Conservation (phyloP, 2,797 vertebrate species). For the Myoxocephalus aenaeus region DNA sequence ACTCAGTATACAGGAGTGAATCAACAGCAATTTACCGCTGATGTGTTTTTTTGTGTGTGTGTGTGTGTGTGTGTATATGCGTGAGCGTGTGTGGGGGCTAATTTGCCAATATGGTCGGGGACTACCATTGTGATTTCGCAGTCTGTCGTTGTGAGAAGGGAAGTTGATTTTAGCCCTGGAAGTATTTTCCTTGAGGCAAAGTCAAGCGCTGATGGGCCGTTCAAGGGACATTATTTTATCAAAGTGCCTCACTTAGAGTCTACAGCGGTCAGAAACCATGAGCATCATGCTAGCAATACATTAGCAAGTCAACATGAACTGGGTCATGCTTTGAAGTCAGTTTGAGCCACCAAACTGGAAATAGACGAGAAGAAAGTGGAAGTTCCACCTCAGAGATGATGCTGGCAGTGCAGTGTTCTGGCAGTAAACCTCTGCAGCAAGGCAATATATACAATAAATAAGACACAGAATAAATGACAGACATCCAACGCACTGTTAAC, state of each 20-base stretch:
- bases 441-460: no score
- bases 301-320: not conserved
- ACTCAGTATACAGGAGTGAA: conserved; percentile 27
- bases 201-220: not conserved
- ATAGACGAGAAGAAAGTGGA: no score
- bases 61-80: not conserved
- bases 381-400: no score
- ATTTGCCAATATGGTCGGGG: conserved; percentile 38
- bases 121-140: conserved; percentile 21
- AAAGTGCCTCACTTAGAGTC: not conserved
- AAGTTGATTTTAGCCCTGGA: conserved; percentile 12
- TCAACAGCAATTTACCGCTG: conserved; percentile 56
- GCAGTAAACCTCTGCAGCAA: no score
- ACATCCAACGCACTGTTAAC: no score
- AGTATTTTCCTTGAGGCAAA: conserved; percentile 17
- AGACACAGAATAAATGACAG: no score
- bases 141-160: conserved; percentile 6
- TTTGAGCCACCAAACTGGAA: not conserved
- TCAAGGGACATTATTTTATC: not conserved
- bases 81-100: not conserved
- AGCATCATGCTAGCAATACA: not conserved
- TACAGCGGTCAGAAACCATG: not conserved
- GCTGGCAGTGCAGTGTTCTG: no score
- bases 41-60: conserved; percentile 30
- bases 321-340: not conserved